Base-by-base conservation (phyloP, 2,113 vertebrate genomes). In the Todiramphus chloris region DNA sequence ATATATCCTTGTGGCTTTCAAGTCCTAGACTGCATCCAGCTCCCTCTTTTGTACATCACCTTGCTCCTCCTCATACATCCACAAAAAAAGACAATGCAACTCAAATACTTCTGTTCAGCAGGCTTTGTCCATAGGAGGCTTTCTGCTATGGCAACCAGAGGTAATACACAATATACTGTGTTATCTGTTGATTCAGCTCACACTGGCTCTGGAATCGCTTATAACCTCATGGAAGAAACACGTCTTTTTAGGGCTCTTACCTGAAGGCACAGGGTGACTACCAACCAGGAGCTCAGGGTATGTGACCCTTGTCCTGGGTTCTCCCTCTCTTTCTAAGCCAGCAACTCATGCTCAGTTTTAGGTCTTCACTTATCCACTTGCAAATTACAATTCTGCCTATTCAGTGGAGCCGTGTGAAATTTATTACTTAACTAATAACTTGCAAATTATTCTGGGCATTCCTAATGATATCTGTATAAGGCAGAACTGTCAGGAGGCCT, bases 131-230 rank as follows among this genome's bases (percentile, higher is more conserved):
- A 0, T 64, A 66, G 69, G 58, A 69, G 37, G 53, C 53, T 50
- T 84, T 76, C 85, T 67, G n/a, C 85, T 95, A 66, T 56, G 62
- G 83, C 78, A 94, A 87, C 62, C 67, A 59, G 69, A 87, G 59
- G 66, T 55, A 66, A 88, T 20, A 94, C 58, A 76, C 58, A 51
- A 20, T 33, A 72, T 68, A 62, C 69, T 50, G 30, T 43, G 35
- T 72, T 90, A 59, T 15, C 77, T 89, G 50, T 82, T 94, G 78
- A 48, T 81, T 92, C 80, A 79, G 63, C 78, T 95, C 74, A 70
- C 37, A 18, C 30, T 25, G 31, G 24, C 27, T 94, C 64, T 78
- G 69, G 68, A 92, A 78, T 94, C 56, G 74, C 10, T 48, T 25
- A 59, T 3, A 77, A 72, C 15, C 28, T 81, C 7, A 13, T n/a